These are phyloP conservation scores for Mormoops blainvillei DNA, from an alignment of 2,113 vertebrate species.

Conservation along the genomic window DNA sequence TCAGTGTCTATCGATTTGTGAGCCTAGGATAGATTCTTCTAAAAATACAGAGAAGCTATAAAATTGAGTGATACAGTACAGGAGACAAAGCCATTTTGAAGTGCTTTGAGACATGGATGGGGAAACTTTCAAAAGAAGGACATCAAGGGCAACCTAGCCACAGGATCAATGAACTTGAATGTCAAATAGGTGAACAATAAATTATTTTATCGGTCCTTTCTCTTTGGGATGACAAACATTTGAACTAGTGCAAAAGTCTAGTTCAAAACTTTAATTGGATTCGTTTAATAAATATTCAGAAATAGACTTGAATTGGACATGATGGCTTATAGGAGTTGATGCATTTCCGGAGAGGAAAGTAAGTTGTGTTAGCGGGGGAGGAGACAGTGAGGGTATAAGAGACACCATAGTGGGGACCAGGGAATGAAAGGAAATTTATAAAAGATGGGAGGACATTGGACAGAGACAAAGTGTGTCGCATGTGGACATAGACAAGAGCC, in stretches of 20 bases:
- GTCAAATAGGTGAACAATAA: not conserved
- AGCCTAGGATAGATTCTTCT: slow-evolving; percentile 36
- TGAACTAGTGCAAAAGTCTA: not conserved
- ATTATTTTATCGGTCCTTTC: not conserved
- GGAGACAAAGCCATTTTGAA: not conserved
- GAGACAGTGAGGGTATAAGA: not conserved
- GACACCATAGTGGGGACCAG: not conserved
- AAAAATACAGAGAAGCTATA: slow-evolving; percentile 48
- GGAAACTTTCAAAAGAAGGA: not conserved
- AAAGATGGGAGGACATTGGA: accelerated
- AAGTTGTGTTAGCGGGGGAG: accelerated
- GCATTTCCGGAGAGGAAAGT: not conserved
- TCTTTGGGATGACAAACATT: not conserved
- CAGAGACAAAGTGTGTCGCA: accelerated
- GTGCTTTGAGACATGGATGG: not conserved
- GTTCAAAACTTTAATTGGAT: not conserved
- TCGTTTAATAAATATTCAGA: not conserved
- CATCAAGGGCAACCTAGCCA: not conserved
- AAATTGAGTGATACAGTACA: not conserved
- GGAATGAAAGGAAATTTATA: no score
- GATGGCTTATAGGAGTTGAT: accelerated
- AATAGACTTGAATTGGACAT: not conserved
- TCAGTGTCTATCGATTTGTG: slow-evolving; percentile 13
- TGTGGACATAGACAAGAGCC: accelerated
- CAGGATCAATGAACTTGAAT: not conserved